A percentile compares a stretch with the other conserved stretches of the same genome.
Conservation (phyloP, 2,113 vertebrate genomes). For the Eidolon helvum region DNA sequence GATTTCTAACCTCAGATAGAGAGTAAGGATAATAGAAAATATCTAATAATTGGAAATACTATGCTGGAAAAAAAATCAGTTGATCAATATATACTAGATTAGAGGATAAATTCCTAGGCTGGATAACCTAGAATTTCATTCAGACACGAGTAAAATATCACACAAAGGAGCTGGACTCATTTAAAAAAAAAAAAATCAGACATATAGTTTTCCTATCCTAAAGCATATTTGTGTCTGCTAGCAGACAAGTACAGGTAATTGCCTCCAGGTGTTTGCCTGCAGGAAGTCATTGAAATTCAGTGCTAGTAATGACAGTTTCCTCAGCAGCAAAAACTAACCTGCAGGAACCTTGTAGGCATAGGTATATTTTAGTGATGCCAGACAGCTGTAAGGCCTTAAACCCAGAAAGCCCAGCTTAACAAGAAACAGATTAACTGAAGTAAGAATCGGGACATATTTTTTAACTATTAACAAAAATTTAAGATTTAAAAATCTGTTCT, state of each 20-base stretch:
- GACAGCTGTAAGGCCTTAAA: not conserved
- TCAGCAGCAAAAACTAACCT: constrained; percentile 69
- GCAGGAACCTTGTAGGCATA: constrained; percentile 66
- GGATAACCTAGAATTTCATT: constrained; percentile 37
- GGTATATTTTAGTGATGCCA: constrained; percentile 41
- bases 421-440: not conserved
- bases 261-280: constrained; percentile 78
- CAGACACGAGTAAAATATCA: constrained; percentile 42
- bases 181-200: constrained; percentile 17
- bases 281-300: constrained; percentile 76
- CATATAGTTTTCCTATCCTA: constrained; percentile 45
- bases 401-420: not conserved
- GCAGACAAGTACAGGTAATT: constrained; percentile 71
- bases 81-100: not conserved
- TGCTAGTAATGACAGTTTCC: constrained; percentile 61
- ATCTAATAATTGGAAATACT: not conserved
- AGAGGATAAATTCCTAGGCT: constrained; percentile 17
- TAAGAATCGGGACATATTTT: not conserved
- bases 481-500: not conserved
- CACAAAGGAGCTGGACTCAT: constrained; percentile 37
- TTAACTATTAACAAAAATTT: not conserved
- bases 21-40: not conserved
- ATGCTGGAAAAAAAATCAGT: not conserved
- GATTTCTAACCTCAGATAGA: not conserved
- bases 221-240: constrained; percentile 56